Evolutionary conservation across 2,888 invertebrate genomes (phyloP).

Genomic region (Leptopterna dolabrata): DNA sequence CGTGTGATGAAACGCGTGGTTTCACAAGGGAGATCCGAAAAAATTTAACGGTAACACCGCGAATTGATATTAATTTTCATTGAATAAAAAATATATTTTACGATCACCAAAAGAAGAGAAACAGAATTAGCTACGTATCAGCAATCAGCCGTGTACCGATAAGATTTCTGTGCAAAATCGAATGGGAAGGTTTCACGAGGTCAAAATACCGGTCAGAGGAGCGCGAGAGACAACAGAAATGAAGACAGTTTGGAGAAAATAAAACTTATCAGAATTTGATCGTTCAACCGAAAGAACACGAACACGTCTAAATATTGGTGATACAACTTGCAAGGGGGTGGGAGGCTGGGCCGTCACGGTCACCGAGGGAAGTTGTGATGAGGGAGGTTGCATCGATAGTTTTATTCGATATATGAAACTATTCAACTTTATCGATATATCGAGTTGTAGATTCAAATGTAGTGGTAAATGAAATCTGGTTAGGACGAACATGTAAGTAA

Average conservation of each 20-base stretch:
- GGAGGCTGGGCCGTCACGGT: background rate
- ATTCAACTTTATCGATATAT: background rate
- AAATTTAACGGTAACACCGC: background rate
- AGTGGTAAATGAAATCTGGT: no score
- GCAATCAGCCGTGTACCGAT: background rate
- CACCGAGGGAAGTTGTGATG: background rate
- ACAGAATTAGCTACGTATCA: background rate
- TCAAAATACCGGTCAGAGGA: background rate
- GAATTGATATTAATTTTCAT: background rate
- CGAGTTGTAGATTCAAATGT: background rate
- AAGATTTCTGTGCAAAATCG: background rate
- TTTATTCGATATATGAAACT: background rate
- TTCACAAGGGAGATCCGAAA: background rate
- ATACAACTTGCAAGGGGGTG: background rate
- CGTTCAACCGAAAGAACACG: background rate
- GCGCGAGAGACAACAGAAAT: background rate
- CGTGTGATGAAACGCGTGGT: background rate
- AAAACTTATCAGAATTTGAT: background rate
- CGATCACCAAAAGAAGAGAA: background rate
- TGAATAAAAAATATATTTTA: background rate
- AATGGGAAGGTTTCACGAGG: background rate
- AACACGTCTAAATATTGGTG: background rate
- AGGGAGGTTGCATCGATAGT: background rate
- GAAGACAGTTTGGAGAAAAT: background rate
- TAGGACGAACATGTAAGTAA: no score